Evolutionary conservation across 2,113 vertebrate species (phyloP).

Genomic region (Gymnocephalus cernua): DNA sequence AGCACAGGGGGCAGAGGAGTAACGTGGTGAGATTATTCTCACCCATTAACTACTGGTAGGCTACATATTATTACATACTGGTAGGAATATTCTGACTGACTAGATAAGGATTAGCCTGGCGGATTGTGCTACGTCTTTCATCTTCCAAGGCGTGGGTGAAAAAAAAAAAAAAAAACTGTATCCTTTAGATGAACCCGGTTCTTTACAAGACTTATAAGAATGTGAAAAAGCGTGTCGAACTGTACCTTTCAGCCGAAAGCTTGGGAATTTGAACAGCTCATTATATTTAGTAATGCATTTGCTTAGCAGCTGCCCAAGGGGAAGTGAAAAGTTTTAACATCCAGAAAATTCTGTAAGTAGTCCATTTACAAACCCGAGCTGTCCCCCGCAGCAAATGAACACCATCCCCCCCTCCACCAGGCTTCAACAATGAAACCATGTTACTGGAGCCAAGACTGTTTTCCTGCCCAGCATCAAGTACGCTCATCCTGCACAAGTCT

Average conservation of each 20-base stretch:
- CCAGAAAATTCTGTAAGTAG: slow-evolving; percentile 76
- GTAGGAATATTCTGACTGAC: slow-evolving; percentile 53
- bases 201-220: slow-evolving; percentile 63
- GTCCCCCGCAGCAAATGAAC: slow-evolving; percentile 69
- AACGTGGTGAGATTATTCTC: slow-evolving; percentile 42
- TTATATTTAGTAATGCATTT: slow-evolving; percentile 81
- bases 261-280: slow-evolving; percentile 72
- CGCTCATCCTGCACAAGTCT: slow-evolving; percentile 42
- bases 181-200: slow-evolving; percentile 80
- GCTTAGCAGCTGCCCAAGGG: slow-evolving; percentile 69
- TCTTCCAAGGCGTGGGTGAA: slow-evolving; percentile 47
- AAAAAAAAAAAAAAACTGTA: slow-evolving; percentile 42
- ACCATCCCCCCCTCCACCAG: slow-evolving; percentile 48
- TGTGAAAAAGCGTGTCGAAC: slow-evolving; percentile 57
- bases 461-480: slow-evolving; percentile 50
- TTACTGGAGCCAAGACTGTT: slow-evolving; percentile 53
- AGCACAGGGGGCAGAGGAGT: slow-evolving; percentile 7
- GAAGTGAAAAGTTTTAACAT: slow-evolving; percentile 73
- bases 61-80: slow-evolving; percentile 27
- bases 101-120: slow-evolving; percentile 76
- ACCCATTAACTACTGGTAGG: slow-evolving; percentile 44
- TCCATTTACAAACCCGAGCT: slow-evolving; percentile 74
- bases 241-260: slow-evolving; percentile 66
- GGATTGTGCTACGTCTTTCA: slow-evolving; percentile 71
- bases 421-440: slow-evolving; percentile 67